These are phyloP conservation scores for Pelvicachromis taeniatus DNA, from an alignment of 2,113 vertebrate genomes.

Conservation along the genomic window DNA sequence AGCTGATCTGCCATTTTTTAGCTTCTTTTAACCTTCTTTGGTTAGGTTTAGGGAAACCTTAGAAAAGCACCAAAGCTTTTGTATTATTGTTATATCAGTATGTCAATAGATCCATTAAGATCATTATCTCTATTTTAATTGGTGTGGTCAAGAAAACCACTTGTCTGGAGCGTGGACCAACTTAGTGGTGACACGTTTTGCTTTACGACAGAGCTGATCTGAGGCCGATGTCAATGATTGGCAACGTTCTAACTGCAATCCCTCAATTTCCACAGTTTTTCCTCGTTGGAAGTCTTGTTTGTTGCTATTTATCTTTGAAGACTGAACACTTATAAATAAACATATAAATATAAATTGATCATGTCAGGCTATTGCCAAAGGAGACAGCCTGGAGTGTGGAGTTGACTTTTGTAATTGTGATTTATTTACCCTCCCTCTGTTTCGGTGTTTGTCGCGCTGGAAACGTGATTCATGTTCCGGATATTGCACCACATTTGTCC, in stretches of 20 bases:
- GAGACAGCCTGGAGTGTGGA: background rate
- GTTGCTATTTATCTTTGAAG: conserved; percentile 17
- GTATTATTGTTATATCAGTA: background rate
- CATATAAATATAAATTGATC: background rate
- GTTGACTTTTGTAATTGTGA: conserved; percentile 20
- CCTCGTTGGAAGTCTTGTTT: background rate
- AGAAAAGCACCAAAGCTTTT: background rate
- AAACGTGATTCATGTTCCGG: conserved; percentile 42
- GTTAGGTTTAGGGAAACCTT: too few relatives aligned
- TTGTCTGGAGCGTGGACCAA: background rate
- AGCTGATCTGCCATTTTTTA: too few relatives aligned
- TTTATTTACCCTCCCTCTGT: conserved; percentile 5
- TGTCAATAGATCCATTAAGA: background rate
- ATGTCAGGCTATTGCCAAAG: background rate
- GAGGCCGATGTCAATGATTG: too few relatives aligned
- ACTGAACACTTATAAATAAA: background rate
- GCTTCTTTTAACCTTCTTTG: too few relatives aligned
- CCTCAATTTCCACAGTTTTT: background rate
- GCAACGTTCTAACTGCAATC: background rate
- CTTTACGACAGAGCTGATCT: background rate
- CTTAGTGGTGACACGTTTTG: background rate
- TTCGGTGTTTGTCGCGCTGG: conserved; percentile 15
- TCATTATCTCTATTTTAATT: background rate
- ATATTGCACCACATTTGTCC: conserved; percentile 51
- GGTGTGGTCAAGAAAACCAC: background rate